phyloP scores from a whole-genome alignment of 2,113 vertebrate species.

The Struthidea cinerea region DNA sequence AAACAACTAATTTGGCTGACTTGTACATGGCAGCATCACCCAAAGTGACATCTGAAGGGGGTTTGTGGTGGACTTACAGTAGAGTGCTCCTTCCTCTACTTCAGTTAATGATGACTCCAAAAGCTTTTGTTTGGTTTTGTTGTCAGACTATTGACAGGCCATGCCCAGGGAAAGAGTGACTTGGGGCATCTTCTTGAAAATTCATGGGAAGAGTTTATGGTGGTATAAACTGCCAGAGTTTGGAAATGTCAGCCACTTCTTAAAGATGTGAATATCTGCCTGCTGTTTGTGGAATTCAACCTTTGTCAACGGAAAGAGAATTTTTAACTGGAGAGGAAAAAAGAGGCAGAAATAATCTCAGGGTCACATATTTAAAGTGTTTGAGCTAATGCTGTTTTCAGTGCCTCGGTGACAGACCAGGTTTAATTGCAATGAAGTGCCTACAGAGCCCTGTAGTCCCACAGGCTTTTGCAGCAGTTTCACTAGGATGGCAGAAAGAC shows the following conservation, averaged over 20 bases:
- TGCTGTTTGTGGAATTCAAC: background rate
- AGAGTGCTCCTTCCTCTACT: background rate
- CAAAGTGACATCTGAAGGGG: background rate
- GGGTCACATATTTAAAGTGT: background rate
- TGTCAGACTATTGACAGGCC: background rate
- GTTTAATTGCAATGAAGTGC: background rate
- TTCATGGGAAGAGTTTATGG: background rate
- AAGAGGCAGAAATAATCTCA: background rate
- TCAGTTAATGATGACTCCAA: background rate
- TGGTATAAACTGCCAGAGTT: background rate
- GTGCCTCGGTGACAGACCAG: background rate
- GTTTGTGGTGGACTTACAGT: background rate
- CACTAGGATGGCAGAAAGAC: background rate
- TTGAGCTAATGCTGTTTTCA: background rate
- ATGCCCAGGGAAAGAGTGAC: background rate
- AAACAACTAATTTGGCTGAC: background rate
- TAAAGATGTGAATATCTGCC: background rate
- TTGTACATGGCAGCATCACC: accelerated
- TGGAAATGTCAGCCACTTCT: background rate
- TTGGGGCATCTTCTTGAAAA: background rate
- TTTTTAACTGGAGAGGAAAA: background rate
- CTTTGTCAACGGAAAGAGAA: background rate
- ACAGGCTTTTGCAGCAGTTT: background rate
- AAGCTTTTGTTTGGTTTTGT: background rate
- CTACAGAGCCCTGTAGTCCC: background rate